Conservation (phyloP, 2,113 vertebrate species). For the Leucosticte australis region DNA sequence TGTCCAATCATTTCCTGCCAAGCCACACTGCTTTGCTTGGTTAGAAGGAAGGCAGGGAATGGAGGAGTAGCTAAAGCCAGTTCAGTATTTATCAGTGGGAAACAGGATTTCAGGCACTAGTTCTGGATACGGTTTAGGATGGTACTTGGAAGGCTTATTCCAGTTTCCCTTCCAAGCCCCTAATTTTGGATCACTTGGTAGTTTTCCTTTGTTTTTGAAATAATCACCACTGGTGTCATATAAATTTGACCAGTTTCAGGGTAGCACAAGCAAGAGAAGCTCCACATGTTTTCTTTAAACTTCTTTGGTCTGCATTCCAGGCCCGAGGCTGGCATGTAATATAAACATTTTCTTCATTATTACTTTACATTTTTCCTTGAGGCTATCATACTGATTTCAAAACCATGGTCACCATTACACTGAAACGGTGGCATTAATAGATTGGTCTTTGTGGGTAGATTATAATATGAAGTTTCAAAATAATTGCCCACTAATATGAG, state of each 20-base stretch:
- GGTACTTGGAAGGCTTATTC: background rate
- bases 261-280: background rate
- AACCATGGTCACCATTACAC: conserved; percentile 38
- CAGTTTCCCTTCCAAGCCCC: background rate
- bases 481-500: conserved; percentile 72
- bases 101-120: background rate
- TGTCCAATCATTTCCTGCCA: background rate
- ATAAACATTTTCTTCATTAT: background rate
- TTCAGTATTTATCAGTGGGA: background rate
- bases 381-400: conserved; percentile 53
- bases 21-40: background rate
- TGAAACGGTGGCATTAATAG: conserved; percentile 63
- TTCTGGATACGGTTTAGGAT: background rate
- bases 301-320: background rate
- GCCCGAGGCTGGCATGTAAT: background rate
- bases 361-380: conserved; percentile 34
- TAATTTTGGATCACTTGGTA: background rate
- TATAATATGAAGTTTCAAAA: conserved; percentile 65
- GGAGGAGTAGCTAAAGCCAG: background rate
- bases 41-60: background rate
- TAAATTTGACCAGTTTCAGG: background rate
- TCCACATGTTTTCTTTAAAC: background rate
- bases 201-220: background rate
- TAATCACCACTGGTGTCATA: background rate
- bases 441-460: conserved; percentile 54